Percentiles rank a stretch among this genome's conserved stretches.
Evolutionary conservation across 2,888 invertebrate genomes (phyloP).

Genomic region (Epinotia brunnichana): DNA sequence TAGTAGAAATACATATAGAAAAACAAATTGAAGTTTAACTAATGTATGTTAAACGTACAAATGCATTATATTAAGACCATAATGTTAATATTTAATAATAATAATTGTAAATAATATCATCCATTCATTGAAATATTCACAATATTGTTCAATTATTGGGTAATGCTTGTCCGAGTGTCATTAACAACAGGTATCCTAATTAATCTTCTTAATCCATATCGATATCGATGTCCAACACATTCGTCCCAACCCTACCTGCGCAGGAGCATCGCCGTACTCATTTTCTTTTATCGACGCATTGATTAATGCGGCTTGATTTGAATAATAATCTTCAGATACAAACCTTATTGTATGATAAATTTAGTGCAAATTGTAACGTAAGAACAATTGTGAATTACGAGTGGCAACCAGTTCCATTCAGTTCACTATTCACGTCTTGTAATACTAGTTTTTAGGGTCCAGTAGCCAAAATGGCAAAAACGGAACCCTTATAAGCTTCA

Average conservation of each 20-base stretch:
- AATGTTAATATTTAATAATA: no score
- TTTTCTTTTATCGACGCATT: conserved; percentile 83
- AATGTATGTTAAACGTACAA: no score
- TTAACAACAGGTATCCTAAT: no score
- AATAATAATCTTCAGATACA: conserved; percentile 83
- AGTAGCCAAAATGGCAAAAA: no score
- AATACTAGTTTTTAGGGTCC: neutral
- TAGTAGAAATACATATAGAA: no score
- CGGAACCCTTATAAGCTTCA: no score
- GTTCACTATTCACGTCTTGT: conserved; percentile 3
- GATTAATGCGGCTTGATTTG: conserved; percentile 83
- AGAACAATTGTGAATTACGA: conserved; percentile 64
- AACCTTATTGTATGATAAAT: conserved; percentile 84
- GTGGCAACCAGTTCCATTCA: conserved; percentile 46
- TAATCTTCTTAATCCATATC: conserved; percentile 7
- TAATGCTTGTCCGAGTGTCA: no score
- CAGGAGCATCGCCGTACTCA: conserved; percentile 74
- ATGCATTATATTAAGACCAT: no score
- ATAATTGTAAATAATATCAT: no score
- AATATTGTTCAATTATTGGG: no score
- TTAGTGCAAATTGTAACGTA: conserved; percentile 83
- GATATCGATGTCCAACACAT: conserved; percentile 45
- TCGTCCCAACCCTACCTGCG: conserved; percentile 59
- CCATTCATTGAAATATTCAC: no score
- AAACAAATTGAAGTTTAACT: no score